These are phyloP conservation scores for Drosophila novamexicana DNA, from an alignment of 1,140 invertebrate species.

Conservation along the genomic window DNA sequence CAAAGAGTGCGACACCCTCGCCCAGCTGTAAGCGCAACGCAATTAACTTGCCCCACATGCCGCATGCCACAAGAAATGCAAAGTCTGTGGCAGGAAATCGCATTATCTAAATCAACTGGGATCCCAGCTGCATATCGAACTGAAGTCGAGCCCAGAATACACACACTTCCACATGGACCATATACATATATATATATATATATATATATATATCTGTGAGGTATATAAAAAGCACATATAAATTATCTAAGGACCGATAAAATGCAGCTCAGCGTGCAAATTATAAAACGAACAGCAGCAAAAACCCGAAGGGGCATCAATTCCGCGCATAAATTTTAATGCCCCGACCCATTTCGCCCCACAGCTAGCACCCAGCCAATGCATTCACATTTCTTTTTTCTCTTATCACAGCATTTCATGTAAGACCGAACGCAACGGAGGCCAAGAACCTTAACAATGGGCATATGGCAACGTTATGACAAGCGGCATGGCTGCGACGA, in stretches of 20 bases:
- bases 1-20: conserved; percentile 3
- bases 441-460: conserved; percentile 29
- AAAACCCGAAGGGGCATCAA: conserved; percentile 52
- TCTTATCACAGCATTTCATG: conserved; percentile 68
- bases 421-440: conserved; percentile 43
- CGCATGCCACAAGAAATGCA: conserved; percentile 24
- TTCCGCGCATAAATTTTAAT: conserved; percentile 72
- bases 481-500: not conserved
- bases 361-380: not conserved
- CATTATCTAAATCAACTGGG: conserved; percentile 57
- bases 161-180: not conserved
- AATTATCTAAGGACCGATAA: conserved; percentile 41
- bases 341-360: conserved; percentile 27
- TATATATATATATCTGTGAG: not conserved
- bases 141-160: not conserved
- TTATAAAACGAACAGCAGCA: conserved; percentile 47
- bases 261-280: conserved; percentile 60
- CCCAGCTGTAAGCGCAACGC: conserved; percentile 6
- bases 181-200: not conserved
- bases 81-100: conserved; percentile 38
- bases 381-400: conserved; percentile 53
- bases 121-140: conserved; percentile 24
- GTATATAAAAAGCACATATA: not conserved
- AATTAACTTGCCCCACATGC: conserved; percentile 8
- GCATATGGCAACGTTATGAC: conserved; percentile 68